Evolutionary conservation across 2,113 vertebrate species (phyloP), one percentile per base, ranked within the genome.

Genomic region (Aptenodytes patagonicus): DNA sequence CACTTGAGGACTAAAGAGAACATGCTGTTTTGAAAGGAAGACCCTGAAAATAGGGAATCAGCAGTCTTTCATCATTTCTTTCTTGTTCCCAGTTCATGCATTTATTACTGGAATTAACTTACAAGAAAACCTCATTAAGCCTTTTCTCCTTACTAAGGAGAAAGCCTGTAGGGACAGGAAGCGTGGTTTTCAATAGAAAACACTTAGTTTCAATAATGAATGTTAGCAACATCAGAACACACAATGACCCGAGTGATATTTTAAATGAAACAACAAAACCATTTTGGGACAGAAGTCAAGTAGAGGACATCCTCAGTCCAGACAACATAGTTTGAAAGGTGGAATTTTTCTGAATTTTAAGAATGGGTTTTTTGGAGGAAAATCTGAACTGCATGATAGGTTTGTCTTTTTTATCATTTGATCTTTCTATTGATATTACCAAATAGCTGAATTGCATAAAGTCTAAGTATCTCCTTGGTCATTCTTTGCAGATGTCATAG

Each of bases 41-140:
- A 85, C 17, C 52, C 51, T 85, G 84, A 93, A 94, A 94, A 82
- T 62, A 90, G 46, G 47, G n/a, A 69, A 93, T 73, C 70, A 73
- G 31, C 73, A 85, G 55, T 68, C 29, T 90, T 38, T 84, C 73
- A 40, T 89, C 0, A 58, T 89, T 94, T 95, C 38, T 95, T 77
- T 86, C 89, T 90, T 89, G 73, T 83, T 95, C 52, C 49, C 46
- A 62, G 60, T 95, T 93, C 66, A 62, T 82, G 92, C 96, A 96
- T 96, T 93, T 97, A 95, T 97, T 97, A 91, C 70, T 79, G 77
- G 57, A 95, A 97, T 97, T 97, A 97, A 69, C 86, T 94, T 91
- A 83, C 70, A 95, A 96, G 93, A 87, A 96, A 96, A 81, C 78
- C 78, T 97, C 46, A 85, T 97, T 96, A 96, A 90, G 75, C 40